phyloP scores from a whole-genome alignment of 2,888 invertebrate genomes.

The Augochlorella aurata region DNA sequence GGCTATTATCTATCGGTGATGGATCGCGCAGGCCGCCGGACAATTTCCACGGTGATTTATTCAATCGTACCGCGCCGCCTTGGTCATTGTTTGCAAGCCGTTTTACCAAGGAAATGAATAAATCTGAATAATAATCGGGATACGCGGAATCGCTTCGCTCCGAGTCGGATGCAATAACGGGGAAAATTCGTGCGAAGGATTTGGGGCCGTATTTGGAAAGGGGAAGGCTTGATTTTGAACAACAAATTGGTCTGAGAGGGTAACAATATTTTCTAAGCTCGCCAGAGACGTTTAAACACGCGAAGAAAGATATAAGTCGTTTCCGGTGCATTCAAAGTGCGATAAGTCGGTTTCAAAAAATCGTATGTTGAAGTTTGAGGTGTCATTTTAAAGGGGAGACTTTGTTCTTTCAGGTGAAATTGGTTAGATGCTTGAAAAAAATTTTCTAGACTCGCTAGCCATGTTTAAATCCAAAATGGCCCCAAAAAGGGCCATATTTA shows the following conservation, averaged over 20 bases:
- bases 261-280: no score
- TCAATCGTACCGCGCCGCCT: slow-evolving; percentile 8
- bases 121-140: background rate
- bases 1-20: slow-evolving; percentile 42
- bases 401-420: background rate
- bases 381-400: background rate
- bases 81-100: background rate
- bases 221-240: no score
- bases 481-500: no score
- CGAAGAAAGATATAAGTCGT: background rate
- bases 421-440: no score
- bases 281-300: no score
- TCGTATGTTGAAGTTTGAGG: background rate
- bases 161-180: no score
- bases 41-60: slow-evolving; percentile 44
- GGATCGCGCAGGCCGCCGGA: slow-evolving; percentile 16
- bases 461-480: no score
- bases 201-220: no score
- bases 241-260: no score
- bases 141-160: background rate
- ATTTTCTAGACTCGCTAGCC: no score
- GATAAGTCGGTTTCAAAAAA: background rate
- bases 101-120: background rate
- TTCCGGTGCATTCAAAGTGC: background rate
- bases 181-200: no score